These are phyloP conservation scores for Sebastes matsubarae DNA, from an alignment of 2,797 vertebrate genomes.

Conservation along the genomic window DNA sequence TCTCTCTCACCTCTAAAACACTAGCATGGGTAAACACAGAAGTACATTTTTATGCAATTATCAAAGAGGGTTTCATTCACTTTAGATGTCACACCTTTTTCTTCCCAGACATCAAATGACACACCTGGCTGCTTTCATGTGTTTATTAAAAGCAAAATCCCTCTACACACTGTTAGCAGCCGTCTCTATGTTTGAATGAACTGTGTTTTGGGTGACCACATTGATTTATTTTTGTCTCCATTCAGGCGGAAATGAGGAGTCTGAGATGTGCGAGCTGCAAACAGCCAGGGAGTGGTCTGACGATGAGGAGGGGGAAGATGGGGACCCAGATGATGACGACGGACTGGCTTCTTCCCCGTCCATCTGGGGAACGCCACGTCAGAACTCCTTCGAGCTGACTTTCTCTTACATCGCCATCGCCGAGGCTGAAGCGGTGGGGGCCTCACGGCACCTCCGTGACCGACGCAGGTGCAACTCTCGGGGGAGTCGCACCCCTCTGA, in stretches of 20 bases:
- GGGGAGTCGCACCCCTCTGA: conserved; percentile 66
- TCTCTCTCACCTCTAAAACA: neutral
- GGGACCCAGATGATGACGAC: conserved; percentile 73
- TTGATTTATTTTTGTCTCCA: conserved; percentile 18
- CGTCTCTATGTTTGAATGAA: neutral
- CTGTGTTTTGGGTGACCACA: neutral
- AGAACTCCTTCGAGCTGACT: conserved; percentile 87
- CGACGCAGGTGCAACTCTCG: conserved; percentile 67
- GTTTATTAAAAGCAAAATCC: conserved; percentile 1
- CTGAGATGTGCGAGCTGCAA: conserved; percentile 89
- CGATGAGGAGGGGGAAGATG: conserved; percentile 77
- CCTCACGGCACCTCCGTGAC: conserved; percentile 65
- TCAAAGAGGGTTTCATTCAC: conserved; percentile 49
- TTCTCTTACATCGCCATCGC: conserved; percentile 93
- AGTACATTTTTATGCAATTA: neutral
- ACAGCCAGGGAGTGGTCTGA: conserved; percentile 91
- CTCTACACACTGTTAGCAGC: neutral
- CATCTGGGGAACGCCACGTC: conserved; percentile 88
- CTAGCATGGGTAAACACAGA: conserved; percentile 13
- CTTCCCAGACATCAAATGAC: conserved; percentile 20
- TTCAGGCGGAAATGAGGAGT: conserved; percentile 90
- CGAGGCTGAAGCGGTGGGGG: conserved; percentile 76
- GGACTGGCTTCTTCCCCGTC: conserved; percentile 80
- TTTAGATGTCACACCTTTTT: conserved; percentile 8
- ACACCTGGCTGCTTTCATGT: conserved; percentile 26